Percentiles rank a stretch among this genome's conserved stretches.
phyloP scores from a whole-genome alignment of 2,797 vertebrate species.

The Tympanoctomys barrerae region DNA sequence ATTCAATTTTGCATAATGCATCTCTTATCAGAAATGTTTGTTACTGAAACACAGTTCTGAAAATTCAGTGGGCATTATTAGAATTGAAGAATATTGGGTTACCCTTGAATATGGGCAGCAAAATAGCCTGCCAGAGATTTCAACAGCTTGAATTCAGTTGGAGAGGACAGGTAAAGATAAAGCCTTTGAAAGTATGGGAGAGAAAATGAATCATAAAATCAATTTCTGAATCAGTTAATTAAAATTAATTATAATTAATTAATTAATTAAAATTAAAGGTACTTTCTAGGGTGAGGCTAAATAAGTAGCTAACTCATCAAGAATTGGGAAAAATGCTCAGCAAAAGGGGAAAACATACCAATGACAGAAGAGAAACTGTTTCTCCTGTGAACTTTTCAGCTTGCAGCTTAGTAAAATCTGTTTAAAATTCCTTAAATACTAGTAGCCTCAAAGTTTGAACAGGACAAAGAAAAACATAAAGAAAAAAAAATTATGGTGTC shows the following conservation, averaged over 20 bases:
- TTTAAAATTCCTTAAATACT: no score
- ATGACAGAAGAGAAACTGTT: no score
- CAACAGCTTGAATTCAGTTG: not conserved
- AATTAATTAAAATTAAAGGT: not conserved
- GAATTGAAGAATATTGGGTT: not conserved
- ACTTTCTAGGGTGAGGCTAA: not conserved
- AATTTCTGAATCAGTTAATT: not conserved
- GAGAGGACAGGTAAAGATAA: not conserved
- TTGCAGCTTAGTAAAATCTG: no score
- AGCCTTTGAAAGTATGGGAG: not conserved
- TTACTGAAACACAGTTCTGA: not conserved
- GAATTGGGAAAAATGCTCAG: not conserved
- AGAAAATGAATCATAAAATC: not conserved
- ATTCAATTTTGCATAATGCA: not conserved
- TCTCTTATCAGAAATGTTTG: not conserved
- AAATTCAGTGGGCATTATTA: not conserved
- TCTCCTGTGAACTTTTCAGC: no score
- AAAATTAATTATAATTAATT: not conserved
- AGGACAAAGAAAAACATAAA: no score
- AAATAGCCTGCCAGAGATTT: not conserved
- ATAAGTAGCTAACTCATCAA: not conserved
- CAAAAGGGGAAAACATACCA: not conserved
- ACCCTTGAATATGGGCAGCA: not conserved
- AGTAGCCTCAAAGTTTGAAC: no score
- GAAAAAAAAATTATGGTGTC: no score